Evolutionary conservation across 2,888 invertebrate species (phyloP), one percentile per base, ranked within the genome.

Genomic region (Epirrhoe tristata): DNA sequence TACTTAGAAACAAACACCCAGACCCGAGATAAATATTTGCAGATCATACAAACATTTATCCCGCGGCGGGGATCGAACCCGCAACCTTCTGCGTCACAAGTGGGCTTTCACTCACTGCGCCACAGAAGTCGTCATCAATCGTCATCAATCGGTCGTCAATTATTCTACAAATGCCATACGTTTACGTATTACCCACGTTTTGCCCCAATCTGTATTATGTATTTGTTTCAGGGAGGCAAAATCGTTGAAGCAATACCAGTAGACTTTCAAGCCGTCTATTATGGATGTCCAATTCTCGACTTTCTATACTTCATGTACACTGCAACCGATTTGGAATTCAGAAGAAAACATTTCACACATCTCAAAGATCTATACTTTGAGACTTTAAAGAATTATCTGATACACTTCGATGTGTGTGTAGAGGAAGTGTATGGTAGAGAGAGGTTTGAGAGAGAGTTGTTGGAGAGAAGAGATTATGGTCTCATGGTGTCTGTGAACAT

Each of bases 361-460:
- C 67, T 87, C 0, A 84, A 83, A 61, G 69, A 79, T 10, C 39
- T 67, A 1, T 73, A 73, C 53, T 71, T 62, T 39, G 34, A 66
- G 6, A 54, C 64, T 17, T 24, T 73, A 31, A 60, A 66, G 31
- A 53, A 31, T 0, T 73, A 57, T 34, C 46, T 73, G 0, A 79
- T 71, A 48, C 73, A 82, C 55, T 88, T 87, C 17, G 67, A 81
- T 3, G 67, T 85, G 17, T 73, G 80, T 4, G 72, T 81, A 0
- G 74, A 83, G 39, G 34, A 72, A 5, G 70, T 82, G 1, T 82
- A 75, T 55, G 75, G 85, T 0, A 80, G 77, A 24, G 59, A 75
- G 10, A 71, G 72, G 6, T 88, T 83, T 67, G 85, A 87, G 16
- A 66, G 65, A 31, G 67, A 77, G 12, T 85, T 74, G n/a, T 60